phyloP scores from a whole-genome alignment of 2,888 invertebrate genomes.

The Ormyrus nitidulus region DNA sequence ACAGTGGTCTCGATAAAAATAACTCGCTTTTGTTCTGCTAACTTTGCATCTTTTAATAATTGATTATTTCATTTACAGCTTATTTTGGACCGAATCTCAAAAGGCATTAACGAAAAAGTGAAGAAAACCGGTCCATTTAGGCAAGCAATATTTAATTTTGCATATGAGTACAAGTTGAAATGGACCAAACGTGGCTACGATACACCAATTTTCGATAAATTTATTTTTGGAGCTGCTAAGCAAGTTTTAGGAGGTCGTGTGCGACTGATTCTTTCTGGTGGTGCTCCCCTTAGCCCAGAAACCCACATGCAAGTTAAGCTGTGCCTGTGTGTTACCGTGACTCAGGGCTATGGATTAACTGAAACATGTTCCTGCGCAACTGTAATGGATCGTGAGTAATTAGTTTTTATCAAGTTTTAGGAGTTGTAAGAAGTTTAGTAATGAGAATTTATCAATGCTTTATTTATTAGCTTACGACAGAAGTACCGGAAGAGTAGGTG shows the following conservation, averaged over 20 bases:
- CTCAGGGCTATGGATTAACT: conserved; percentile 97
- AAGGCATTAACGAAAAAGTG: conserved; percentile 96
- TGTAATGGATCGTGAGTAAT: conserved; percentile 84
- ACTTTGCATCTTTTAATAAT: conserved; percentile 14
- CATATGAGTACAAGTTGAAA: conserved; percentile 93
- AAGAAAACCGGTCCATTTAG: conserved; percentile 87
- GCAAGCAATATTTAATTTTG: conserved; percentile 93
- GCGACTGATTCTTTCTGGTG: conserved; percentile 92
- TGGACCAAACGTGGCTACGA: conserved; percentile 90
- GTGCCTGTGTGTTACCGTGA: conserved; percentile 92
- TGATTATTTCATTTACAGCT: conserved; percentile 78
- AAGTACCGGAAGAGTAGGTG: conserved; percentile 90
- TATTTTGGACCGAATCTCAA: conserved; percentile 97
- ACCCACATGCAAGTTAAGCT: conserved; percentile 95
- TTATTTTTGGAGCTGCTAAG: conserved; percentile 78
- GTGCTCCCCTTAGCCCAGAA: conserved; percentile 96
- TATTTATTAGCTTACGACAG: conserved; percentile 77
- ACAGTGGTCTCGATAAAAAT: too few relatives aligned
- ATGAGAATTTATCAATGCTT: not conserved
- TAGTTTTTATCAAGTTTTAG: not conserved
- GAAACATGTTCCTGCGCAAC: conserved; percentile 97
- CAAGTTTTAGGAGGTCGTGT: conserved; percentile 92
- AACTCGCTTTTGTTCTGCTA: conserved; percentile 13
- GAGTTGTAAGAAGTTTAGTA: too few relatives aligned
- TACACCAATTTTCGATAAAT: conserved; percentile 86